Conservation (phyloP, 2,888 invertebrate species). For the Leucoma salicis region DNA sequence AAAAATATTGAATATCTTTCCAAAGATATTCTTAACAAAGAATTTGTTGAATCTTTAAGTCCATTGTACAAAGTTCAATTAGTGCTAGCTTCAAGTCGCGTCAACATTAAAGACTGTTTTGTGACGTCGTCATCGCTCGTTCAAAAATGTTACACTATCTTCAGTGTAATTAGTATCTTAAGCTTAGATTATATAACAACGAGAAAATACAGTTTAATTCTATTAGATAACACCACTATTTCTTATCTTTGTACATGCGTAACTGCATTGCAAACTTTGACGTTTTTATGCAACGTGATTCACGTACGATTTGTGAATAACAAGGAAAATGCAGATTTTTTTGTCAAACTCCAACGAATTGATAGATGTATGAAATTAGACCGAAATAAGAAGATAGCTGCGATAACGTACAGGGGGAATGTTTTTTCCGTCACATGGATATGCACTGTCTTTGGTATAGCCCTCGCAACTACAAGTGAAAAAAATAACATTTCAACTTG, state of each 20-base stretch:
- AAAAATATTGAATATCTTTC: constrained; percentile 47
- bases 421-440: constrained; percentile 22
- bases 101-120: constrained; percentile 46
- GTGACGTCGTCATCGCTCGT: constrained; percentile 44
- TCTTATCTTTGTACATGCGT: constrained; percentile 24
- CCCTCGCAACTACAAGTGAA: constrained; percentile 16
- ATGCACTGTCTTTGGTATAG: constrained; percentile 11
- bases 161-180: constrained; percentile 27
- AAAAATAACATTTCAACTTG: constrained; percentile 16
- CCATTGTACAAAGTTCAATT: constrained; percentile 41
- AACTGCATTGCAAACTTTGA: constrained; percentile 26
- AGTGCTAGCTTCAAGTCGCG: constrained; percentile 47
- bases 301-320: constrained; percentile 52
- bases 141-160: constrained; percentile 48
- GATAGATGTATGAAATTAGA: constrained; percentile 53
- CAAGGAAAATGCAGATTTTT: constrained; percentile 44
- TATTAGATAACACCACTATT: constrained; percentile 19
- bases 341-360: constrained; percentile 52
- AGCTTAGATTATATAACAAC: constrained; percentile 17
- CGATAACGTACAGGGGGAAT: constrained; percentile 30
- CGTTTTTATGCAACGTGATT: constrained; percentile 37
- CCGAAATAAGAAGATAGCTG: constrained; percentile 36
- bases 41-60: constrained; percentile 41
- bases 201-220: constrained; percentile 13
- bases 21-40: constrained; percentile 50